A percentile compares a stretch with the other conserved stretches of the same genome.
Evolutionary conservation across 2,113 vertebrate species (phyloP).

Genomic region (Paracanthobrama guichenoti): DNA sequence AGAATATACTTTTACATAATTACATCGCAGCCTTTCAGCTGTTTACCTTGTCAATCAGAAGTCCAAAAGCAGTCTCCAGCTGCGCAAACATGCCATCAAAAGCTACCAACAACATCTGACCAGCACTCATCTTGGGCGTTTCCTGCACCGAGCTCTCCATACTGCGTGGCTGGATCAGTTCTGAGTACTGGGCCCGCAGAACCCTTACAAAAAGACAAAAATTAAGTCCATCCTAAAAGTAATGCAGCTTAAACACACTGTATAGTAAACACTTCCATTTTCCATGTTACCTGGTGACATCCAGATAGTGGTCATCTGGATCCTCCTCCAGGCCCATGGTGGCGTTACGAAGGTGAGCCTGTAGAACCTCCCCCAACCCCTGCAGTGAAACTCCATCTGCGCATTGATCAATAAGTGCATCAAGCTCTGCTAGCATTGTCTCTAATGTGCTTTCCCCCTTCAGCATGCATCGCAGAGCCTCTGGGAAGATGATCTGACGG

Average conservation of each 20-base stretch:
- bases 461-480: conserved; percentile 92
- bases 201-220: conserved; percentile 70
- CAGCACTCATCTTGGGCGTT: conserved; percentile 97
- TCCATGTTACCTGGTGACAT: conserved; percentile 83
- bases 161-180: conserved; percentile 94
- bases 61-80: conserved; percentile 92
- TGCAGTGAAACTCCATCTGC: conserved; percentile 89
- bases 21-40: too few species aligned
- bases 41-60: conserved; percentile 93
- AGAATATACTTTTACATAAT: too few species aligned
- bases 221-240: background rate
- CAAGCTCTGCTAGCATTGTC: conserved; percentile 89
- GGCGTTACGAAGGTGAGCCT: conserved; percentile 82
- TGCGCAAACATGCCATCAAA: conserved; percentile 99
- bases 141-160: conserved; percentile 84
- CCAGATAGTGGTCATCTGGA: conserved; percentile 85
- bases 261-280: background rate
- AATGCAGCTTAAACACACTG: background rate
- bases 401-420: conserved; percentile 91
- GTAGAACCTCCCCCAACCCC: conserved; percentile 85
- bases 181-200: conserved; percentile 92
- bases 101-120: conserved; percentile 96
- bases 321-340: conserved; percentile 89
- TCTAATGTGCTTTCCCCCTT: conserved; percentile 95
- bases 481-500: conserved; percentile 97